These are phyloP conservation scores for Lagorchestes hirsutus DNA, from an alignment of 2,797 vertebrate species.

Conservation along the genomic window DNA sequence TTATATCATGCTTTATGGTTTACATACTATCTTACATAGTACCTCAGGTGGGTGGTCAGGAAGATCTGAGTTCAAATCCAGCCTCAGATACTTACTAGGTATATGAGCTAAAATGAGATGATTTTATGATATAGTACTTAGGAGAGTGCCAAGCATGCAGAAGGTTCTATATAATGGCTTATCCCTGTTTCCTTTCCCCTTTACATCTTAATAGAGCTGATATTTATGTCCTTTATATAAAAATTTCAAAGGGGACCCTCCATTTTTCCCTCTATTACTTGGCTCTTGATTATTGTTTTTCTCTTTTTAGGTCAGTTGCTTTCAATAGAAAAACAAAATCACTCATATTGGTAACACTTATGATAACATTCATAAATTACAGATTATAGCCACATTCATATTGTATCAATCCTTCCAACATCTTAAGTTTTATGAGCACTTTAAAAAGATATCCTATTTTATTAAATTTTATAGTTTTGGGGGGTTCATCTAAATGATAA, in stretches of 20 bases:
- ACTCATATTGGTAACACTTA: background rate
- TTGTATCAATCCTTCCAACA: background rate
- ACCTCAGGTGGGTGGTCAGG: no score
- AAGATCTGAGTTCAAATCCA: background rate
- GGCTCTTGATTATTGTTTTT: background rate
- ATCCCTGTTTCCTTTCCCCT: background rate
- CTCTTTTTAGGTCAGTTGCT: background rate
- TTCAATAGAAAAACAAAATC: background rate
- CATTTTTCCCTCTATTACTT: background rate
- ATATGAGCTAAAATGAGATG: background rate
- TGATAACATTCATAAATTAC: background rate
- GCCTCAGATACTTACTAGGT: background rate
- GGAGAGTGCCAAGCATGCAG: no score
- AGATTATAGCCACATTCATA: background rate
- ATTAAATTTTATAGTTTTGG: slow-evolving; percentile 55
- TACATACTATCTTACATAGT: no score
- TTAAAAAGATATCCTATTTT: slow-evolving; percentile 70
- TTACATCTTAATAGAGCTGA: background rate
- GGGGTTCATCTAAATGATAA: slow-evolving; percentile 72
- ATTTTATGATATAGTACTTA: no score
- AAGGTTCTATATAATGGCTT: no score
- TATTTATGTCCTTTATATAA: background rate
- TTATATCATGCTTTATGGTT: background rate
- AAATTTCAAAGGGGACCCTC: background rate
- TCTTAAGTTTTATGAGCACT: slow-evolving; percentile 55